Base-by-base conservation (phyloP, 64 coral and sea anemone genomes). In the Dendrophyllia cribrosa region DNA sequence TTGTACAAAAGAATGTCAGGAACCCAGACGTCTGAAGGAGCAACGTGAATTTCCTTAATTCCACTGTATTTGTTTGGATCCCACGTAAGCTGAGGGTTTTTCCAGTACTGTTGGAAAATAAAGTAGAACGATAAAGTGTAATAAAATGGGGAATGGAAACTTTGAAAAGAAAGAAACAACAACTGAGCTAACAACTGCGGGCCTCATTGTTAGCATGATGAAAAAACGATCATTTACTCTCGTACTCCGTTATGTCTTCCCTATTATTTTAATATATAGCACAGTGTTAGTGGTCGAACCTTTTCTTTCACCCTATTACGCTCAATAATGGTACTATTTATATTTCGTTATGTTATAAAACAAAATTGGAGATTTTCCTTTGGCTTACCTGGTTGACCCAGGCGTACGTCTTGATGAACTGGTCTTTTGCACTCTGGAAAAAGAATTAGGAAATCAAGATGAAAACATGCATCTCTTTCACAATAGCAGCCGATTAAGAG, bases 361-460 rank as follows among this genome's bases (percentile, higher is more conserved):
- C 2, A 2, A 34, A 34, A 34, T 34, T 34, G 0, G 34, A 34
- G 34, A 34, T 34, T 34, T 34, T 34, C 2, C 34, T 34, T 23
- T 21, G 0, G 19, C 75, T 77, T 82, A 96, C 95, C 87, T 96
- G 95, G 52, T 96, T 96, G 17, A 96, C 67, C 95, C 95, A 96
- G 3, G 91, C 95, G 58, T 96, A 96, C 26, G 92, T 90, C 75
- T 93, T 96, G 81, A 96, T 91, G 52, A 74, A 96, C 61, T 96
- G 95, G 43, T 96, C 84, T 69, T 89, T 93, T n/a, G 88, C 95
- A 44, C 80, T 96, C 95, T 96, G 74, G 3, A 75, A 75, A 50
- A 50, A 75, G 47, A 25, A 9, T 56, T 7, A 56, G 7, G 7
- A 56, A 56, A 12, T 9, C 53, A 56, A 9, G 7, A 56, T 56